Conservation (phyloP, 2,113 vertebrate species). For the Ardeotis arabs region DNA sequence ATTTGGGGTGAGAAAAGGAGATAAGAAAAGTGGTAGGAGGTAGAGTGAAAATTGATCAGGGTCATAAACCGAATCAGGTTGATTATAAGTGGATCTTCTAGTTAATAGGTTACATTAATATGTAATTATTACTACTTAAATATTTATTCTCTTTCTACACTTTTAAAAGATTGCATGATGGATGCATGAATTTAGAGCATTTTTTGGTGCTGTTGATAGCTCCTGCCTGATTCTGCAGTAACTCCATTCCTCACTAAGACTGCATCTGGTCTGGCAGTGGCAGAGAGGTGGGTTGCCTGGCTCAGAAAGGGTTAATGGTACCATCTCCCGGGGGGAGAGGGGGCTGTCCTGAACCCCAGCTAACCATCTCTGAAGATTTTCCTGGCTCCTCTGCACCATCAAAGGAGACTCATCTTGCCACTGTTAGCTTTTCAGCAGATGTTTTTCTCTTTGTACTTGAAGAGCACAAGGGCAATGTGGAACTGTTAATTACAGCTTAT, state of each 20-base stretch:
- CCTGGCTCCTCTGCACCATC: neutral
- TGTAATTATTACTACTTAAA: neutral
- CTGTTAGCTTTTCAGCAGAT: neutral
- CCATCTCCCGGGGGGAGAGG: rapidly evolving
- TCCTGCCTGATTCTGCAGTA: neutral
- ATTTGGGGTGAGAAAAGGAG: neutral
- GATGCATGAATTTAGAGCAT: neutral
- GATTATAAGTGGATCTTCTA: neutral
- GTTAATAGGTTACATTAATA: neutral
- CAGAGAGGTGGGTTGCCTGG: neutral
- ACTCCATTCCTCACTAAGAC: neutral
- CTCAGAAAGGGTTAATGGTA: neutral
- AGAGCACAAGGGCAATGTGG: neutral
- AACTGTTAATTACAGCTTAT: neutral
- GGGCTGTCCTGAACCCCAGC: neutral
- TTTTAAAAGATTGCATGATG: neutral
- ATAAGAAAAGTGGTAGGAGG: neutral
- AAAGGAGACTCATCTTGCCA: neutral
- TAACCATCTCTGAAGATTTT: neutral
- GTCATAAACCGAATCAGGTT: neutral
- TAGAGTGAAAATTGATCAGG: neutral
- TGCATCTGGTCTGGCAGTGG: neutral
- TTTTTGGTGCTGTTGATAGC: neutral
- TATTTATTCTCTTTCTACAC: neutral
- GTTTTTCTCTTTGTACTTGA: neutral